Conservation (phyloP, 2,113 vertebrate genomes). For the Trematocara variabile region DNA sequence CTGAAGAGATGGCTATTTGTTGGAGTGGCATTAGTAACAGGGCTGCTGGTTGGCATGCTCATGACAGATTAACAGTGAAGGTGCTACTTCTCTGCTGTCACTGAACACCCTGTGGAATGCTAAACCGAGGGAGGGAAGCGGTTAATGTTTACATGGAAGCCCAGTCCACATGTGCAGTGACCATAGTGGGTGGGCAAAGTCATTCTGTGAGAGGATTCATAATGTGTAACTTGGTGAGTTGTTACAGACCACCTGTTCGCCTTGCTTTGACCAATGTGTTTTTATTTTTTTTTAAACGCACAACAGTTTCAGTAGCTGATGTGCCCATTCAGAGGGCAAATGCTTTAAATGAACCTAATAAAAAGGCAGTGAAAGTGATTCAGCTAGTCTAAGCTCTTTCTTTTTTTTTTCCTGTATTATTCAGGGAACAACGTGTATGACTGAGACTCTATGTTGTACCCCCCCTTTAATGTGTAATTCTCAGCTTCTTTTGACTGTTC, state of each 20-base stretch:
- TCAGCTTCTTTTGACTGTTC: slow-evolving; percentile 34
- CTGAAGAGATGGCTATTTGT: slow-evolving; percentile 38
- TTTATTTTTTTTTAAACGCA: slow-evolving; percentile 5
- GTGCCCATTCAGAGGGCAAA: slow-evolving; percentile 19
- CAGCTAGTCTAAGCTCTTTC: neutral
- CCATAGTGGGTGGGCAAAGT: neutral
- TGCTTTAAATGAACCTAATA: slow-evolving; percentile 53
- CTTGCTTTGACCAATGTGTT: slow-evolving; percentile 16
- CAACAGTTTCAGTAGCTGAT: slow-evolving; percentile 1
- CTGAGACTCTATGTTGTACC: slow-evolving; percentile 34
- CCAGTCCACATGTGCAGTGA: slow-evolving; percentile 55
- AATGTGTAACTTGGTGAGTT: slow-evolving; percentile 48
- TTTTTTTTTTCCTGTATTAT: neutral
- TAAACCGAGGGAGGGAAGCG: slow-evolving; percentile 3
- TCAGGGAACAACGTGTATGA: slow-evolving; percentile 43
- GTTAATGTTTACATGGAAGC: slow-evolving; percentile 65
- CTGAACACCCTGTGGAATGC: neutral
- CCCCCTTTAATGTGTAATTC: slow-evolving; percentile 43
- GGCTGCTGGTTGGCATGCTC: slow-evolving; percentile 33
- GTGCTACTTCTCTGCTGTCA: neutral
- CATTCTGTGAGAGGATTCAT: slow-evolving; percentile 5
- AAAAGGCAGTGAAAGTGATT: slow-evolving; percentile 9
- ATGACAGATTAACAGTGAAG: slow-evolving; percentile 46
- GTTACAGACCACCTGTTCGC: neutral
- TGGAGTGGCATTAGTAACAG: slow-evolving; percentile 36